phyloP scores from a whole-genome alignment of 2,113 vertebrate genomes.

The Grammomys surdaster region DNA sequence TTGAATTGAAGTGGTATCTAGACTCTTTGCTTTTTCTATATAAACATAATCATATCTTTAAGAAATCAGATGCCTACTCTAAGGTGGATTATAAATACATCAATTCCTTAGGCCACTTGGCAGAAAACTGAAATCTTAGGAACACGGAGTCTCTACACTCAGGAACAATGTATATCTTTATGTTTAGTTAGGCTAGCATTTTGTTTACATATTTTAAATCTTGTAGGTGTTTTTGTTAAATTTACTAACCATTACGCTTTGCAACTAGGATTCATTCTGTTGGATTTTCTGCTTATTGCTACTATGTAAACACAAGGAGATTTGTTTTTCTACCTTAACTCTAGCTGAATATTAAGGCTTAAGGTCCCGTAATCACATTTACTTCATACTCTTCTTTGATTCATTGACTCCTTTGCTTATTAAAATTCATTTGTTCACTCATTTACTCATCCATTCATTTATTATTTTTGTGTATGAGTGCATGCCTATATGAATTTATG shows the following conservation, averaged over 20 bases:
- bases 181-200: not conserved
- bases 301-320: not conserved
- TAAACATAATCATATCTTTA: slow-evolving; percentile 26
- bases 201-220: slow-evolving; percentile 37
- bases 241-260: not conserved
- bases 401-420: not conserved
- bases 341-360: not conserved
- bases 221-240: slow-evolving; percentile 35
- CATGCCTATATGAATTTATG: not conserved
- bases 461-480: not conserved
- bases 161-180: not conserved
- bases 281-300: slow-evolving; percentile 8
- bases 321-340: slow-evolving; percentile 4
- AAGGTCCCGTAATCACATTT: not conserved
- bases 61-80: not conserved
- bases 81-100: not conserved
- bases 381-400: not conserved
- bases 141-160: not conserved
- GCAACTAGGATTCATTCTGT: not conserved
- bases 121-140: not conserved
- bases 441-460: not conserved
- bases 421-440: not conserved
- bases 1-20: not conserved
- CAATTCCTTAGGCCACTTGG: not conserved
- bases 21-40: not conserved